A percentile compares a stretch with the other conserved stretches of the same genome.
Evolutionary conservation across 1,140 invertebrate genomes (phyloP).

Genomic region (Drosophila chauvacae): DNA sequence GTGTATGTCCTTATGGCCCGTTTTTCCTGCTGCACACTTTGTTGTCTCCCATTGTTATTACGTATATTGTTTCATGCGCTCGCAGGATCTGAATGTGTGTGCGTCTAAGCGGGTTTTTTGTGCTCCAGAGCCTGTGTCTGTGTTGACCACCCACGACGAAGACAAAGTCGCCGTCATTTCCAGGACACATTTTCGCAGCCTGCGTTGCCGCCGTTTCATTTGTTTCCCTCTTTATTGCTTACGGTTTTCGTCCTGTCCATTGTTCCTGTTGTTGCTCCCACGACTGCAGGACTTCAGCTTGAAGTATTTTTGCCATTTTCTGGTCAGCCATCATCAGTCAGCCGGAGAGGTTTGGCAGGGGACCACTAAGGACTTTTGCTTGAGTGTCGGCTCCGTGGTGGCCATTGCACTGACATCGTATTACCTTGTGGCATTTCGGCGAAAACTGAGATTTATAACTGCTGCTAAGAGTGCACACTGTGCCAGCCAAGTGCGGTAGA

Average conservation of each 20-base stretch:
- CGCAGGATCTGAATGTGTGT: constrained; percentile 26
- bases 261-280: constrained; percentile 29
- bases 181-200: constrained; percentile 68
- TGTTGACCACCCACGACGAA: constrained; percentile 50
- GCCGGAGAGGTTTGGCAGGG: constrained; percentile 7
- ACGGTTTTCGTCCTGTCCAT: constrained; percentile 42
- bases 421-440: constrained; percentile 26
- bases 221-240: constrained; percentile 73
- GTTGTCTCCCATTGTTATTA: constrained; percentile 63
- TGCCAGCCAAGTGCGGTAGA: neutral
- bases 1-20: constrained; percentile 40
- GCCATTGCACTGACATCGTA: constrained; percentile 33
- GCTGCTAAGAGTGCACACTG: constrained; percentile 1
- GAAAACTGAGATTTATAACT: constrained; percentile 17
- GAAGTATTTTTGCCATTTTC: constrained; percentile 77
- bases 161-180: constrained; percentile 72
- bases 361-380: constrained; percentile 13
- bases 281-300: constrained; percentile 62
- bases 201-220: constrained; percentile 61
- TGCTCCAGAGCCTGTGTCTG: constrained; percentile 13
- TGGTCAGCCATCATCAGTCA: constrained; percentile 68
- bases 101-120: constrained; percentile 30
- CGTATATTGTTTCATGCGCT: constrained; percentile 52
- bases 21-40: constrained; percentile 61
- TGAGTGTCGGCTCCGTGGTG: constrained; percentile 21